phyloP scores from a whole-genome alignment of 1,140 invertebrate genomes.

The Colletes gigas region DNA sequence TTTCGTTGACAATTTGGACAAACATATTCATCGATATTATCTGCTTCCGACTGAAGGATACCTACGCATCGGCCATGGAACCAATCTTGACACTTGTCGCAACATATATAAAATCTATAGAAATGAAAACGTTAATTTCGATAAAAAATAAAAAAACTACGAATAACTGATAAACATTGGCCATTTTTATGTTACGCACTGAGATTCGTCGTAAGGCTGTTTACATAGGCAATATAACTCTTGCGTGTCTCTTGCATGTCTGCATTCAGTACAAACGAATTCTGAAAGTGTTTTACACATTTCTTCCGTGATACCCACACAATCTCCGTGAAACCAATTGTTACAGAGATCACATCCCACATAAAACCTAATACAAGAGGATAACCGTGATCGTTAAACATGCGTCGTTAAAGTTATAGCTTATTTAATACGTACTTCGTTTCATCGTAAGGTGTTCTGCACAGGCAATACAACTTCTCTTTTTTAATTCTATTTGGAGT shows the following conservation, averaged over 20 bases:
- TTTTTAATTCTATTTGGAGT: conserved; percentile 82
- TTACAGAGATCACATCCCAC: conserved; percentile 98
- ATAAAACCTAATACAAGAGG: conserved; percentile 89
- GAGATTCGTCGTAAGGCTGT: conserved; percentile 98
- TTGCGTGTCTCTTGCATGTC: conserved; percentile 91
- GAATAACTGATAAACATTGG: conserved; percentile 26
- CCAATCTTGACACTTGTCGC: conserved; percentile 99
- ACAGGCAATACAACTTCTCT: conserved; percentile 95
- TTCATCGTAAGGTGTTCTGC: conserved; percentile 96
- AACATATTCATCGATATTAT: conserved; percentile 97
- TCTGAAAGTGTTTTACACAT: conserved; percentile 95
- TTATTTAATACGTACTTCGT: conserved; percentile 85
- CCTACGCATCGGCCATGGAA: conserved; percentile 99
- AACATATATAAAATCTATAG: conserved; percentile 96
- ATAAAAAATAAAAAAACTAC: conserved; percentile 33
- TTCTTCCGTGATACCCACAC: conserved; percentile 96
- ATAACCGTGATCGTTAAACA: background rate
- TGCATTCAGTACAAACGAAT: conserved; percentile 94
- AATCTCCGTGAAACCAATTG: conserved; percentile 99
- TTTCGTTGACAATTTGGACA: conserved; percentile 97
- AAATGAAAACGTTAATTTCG: conserved; percentile 25
- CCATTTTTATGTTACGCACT: conserved; percentile 84
- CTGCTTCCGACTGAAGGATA: conserved; percentile 95
- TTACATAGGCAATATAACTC: conserved; percentile 97
- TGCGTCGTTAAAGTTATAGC: background rate